Base-by-base conservation (phyloP, 2,113 vertebrate genomes). In the Haliaeetus leucogaster region DNA sequence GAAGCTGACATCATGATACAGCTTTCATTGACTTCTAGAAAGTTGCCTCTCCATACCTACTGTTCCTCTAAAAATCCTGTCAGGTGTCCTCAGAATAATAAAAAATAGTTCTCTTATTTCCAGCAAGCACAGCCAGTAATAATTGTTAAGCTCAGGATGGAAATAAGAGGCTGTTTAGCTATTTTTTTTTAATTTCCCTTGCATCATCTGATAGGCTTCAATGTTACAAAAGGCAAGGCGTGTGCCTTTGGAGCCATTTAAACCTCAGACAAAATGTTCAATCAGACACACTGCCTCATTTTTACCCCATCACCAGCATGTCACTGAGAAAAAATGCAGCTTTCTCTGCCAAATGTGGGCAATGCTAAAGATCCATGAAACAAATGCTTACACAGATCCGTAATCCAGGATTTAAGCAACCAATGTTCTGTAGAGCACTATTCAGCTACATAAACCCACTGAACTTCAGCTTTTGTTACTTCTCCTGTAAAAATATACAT, bases 381-480 rank as follows among this genome's bases (percentile, higher is more conserved):
- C 93, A 97, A 97, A 97, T 94, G 86, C 93, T 98, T 92, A 94
- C 72, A 78, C 58, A 82, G 79, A 97, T 95, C 92, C 67, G 50
- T 95, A 93, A 96, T 91, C 93, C 92, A 90, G 92, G 87, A 81
- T 90, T 97, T 95, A 92, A 90, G 96, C 73, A 93, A 66, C 55
- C 65, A 79, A 0, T 88, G 92, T 66, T 89, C 78, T 90, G 38
- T 42, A 89, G 48, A 92, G 72, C 45, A 92, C 61, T 76, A 59
- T 77, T 88, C 87, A 93, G 84, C 71, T 58, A 90, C 80, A 96
- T 53, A 92, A 92, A 89, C 68, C 68, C 32, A 92, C 52, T 58
- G 88, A 91, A 95, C 92, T 89, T 91, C 86, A 89, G 86, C 72
- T 94, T 95, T 95, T 86, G 55, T 81, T 81, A 84, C 56, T 81